Evolutionary conservation across 2,888 invertebrate genomes (phyloP), one percentile per base, ranked within the genome.

Genomic region (Caenorhabditis imperialis): DNA sequence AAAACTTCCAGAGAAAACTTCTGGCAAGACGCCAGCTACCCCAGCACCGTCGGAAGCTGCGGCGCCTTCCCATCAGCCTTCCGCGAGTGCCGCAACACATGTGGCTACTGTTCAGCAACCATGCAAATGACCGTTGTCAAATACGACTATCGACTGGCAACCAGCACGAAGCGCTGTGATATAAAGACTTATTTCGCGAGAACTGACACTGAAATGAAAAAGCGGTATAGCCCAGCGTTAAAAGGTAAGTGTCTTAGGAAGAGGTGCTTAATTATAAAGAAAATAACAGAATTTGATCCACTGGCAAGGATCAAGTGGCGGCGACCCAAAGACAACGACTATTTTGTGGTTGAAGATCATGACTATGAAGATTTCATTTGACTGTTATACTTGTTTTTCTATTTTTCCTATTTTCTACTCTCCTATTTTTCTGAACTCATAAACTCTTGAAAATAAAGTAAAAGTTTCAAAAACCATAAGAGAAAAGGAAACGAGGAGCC

Each of bases 1-100:
- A 57, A 57, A 58, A 27, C 12, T 62, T 73, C 35, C 58, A 84
- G 85, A 70, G 51, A 69, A 18, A 69, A 65, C 23, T 78, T 76
- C 51, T 83, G 81, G 82, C 63, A 75, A 33, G 72, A 72, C n/a
- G 51, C 74, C 3, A 63, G 61, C 14, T 78, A 69, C 30, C 6
- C 6, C 53, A 71, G 62, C 37, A 58, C 58, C 12, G 44, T 81
- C 4, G 51, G 57, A 18, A 78, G 82, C 23, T 86, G 86, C 53
- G 77, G 78, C 4, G 79, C 81, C 1, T 82, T 84, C 47, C 85
- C 86, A 1, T 82, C 85, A 48, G 85, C 86, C 1, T 86, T 86
- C 58, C 69, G 85, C n/a, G 82, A 84, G 25, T 85, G 86, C 37
- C 73, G 84, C 14, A 75, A 71, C 35, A 79, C 83, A 10, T 86